These are phyloP conservation scores for Apostichopus californicus DNA, from an alignment of 35 echinoderm and acorn worm species.

Conservation along the genomic window DNA sequence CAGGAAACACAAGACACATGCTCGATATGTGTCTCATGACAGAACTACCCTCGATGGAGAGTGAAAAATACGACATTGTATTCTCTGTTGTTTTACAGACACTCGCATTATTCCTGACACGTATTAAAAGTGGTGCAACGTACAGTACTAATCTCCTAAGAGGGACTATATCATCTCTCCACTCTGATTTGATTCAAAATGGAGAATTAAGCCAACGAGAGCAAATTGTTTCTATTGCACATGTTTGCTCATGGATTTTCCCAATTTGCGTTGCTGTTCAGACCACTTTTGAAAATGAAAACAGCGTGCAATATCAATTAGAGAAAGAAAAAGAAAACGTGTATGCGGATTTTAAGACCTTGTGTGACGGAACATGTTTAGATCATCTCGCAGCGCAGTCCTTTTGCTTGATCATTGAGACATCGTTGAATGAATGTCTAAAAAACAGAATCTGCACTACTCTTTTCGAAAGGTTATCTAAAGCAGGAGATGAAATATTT, in stretches of 20 bases:
- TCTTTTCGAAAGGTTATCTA: constrained; percentile 10
- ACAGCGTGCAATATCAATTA: constrained; percentile 16
- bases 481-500: constrained; percentile 43
- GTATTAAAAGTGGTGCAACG: constrained; percentile 7
- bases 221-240: constrained; percentile 28
- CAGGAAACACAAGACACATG: not conserved
- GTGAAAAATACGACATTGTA: not conserved
- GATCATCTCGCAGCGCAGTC: constrained; percentile 33
- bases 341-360: constrained; percentile 17
- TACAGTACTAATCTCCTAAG: constrained; percentile 32
- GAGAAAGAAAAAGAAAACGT: constrained; percentile 1
- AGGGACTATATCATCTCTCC: not conserved
- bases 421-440: not conserved
- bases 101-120: not conserved
- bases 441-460: constrained; percentile 15
- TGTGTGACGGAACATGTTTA: constrained; percentile 25
- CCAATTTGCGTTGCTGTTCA: constrained; percentile 29
- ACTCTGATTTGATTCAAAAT: not conserved
- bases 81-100: not conserved
- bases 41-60: not conserved
- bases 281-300: not conserved
- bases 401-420: not conserved
- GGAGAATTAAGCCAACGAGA: not conserved
- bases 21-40: not conserved
- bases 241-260: constrained; percentile 21